These are phyloP conservation scores for Hydrocynus forskahlii DNA, from an alignment of 2,797 vertebrate genomes.

Conservation along the genomic window DNA sequence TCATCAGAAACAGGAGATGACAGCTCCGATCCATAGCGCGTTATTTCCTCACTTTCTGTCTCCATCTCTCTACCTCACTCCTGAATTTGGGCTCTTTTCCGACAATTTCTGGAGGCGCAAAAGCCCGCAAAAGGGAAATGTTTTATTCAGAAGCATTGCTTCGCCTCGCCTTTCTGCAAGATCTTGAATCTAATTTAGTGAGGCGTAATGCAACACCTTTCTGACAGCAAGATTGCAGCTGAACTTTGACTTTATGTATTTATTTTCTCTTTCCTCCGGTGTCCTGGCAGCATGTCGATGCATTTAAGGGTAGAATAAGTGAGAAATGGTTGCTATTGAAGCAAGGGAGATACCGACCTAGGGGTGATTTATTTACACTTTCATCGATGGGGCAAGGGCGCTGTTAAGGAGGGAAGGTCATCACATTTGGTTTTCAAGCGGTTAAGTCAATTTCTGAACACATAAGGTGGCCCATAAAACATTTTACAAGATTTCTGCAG, in stretches of 20 bases:
- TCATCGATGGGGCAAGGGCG: constrained; percentile 12
- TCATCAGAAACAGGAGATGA: constrained; percentile 51
- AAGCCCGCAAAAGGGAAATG: constrained; percentile 53
- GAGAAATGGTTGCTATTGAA: not conserved
- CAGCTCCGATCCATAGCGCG: constrained; percentile 44
- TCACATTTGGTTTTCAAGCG: constrained; percentile 44
- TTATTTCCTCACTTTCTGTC: constrained; percentile 45
- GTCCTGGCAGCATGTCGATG: constrained; percentile 33
- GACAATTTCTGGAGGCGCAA: constrained; percentile 44
- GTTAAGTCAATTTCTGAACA: constrained; percentile 34
- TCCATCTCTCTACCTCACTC: constrained; percentile 33
- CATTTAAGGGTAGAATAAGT: constrained; percentile 43
- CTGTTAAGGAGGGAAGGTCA: constrained; percentile 41
- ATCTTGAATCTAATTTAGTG: constrained; percentile 61
- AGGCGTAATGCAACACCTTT: constrained; percentile 57
- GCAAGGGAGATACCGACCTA: not conserved
- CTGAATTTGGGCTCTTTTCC: constrained; percentile 46
- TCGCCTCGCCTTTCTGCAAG: constrained; percentile 46
- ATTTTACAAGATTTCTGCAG: constrained; percentile 14
- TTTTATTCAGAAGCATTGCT: constrained; percentile 61
- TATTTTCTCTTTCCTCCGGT: constrained; percentile 43
- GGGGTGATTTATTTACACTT: constrained; percentile 39
- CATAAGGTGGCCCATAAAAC: constrained; percentile 11
- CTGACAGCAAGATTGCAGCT: constrained; percentile 50
- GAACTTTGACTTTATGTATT: constrained; percentile 58